These are phyloP conservation scores for Chlorospingus flavigularis DNA, from an alignment of 2,797 vertebrate genomes.

Conservation along the genomic window DNA sequence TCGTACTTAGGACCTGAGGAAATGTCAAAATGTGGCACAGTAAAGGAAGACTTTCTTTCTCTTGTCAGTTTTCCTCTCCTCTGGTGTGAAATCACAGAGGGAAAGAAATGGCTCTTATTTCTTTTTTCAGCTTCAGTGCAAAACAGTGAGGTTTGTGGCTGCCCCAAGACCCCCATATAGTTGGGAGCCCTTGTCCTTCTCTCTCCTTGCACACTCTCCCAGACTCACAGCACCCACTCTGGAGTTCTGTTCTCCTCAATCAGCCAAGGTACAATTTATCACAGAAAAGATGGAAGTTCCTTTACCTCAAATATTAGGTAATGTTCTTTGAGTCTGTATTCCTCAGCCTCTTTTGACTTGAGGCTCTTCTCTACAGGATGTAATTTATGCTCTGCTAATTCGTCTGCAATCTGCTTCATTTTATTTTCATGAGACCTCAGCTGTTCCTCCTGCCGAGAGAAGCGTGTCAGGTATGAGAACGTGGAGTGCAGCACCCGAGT, in stretches of 20 bases:
- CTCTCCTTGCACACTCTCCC: not conserved
- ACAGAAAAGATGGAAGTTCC: conserved; percentile 7
- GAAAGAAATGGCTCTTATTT: not conserved
- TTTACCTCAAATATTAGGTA: conserved; percentile 95
- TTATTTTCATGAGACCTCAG: conserved; percentile 94
- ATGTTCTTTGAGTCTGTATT: conserved; percentile 94
- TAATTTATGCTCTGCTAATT: conserved; percentile 91
- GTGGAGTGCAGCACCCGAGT: not conserved
- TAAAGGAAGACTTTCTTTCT: not conserved
- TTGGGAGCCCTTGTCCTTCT: not conserved
- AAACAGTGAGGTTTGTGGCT: not conserved
- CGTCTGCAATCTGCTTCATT: conserved; percentile 90
- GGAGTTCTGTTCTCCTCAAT: not conserved
- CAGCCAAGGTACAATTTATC: conserved; percentile 1
- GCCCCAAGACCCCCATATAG: not conserved
- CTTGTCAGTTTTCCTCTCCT: not conserved
- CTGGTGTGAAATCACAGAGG: not conserved
- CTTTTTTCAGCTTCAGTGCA: not conserved
- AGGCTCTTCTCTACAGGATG: conserved; percentile 83
- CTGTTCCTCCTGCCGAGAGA: conserved; percentile 87
- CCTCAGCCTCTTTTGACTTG: conserved; percentile 92
- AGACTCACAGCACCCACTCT: not conserved
- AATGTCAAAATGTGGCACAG: not conserved
- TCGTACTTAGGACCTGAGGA: not conserved
- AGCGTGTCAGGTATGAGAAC: conserved; percentile 1